These are phyloP conservation scores for Nephrotoma guestfalica DNA, from an alignment of 2,888 invertebrate genomes.

Conservation along the genomic window DNA sequence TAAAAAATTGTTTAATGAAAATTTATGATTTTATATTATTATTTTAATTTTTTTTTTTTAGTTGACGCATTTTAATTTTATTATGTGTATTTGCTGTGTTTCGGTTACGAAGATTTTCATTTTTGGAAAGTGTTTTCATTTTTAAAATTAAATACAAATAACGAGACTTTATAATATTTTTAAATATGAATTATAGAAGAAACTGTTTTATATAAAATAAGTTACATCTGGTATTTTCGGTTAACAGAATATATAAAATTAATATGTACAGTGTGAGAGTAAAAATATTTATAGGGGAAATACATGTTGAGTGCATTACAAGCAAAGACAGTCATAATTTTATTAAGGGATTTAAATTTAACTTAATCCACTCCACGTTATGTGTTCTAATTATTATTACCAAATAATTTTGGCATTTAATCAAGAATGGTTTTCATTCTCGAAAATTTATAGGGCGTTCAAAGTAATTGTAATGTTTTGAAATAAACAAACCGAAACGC, in stretches of 20 bases:
- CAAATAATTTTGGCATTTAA: not conserved
- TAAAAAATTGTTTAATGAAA: not conserved
- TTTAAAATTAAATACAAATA: not conserved
- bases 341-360: not conserved
- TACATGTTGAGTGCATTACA: not conserved
- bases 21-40: not conserved
- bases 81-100: not conserved
- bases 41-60: not conserved
- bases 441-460: too few relatives aligned
- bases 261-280: too few relatives aligned
- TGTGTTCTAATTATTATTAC: not conserved
- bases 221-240: not conserved
- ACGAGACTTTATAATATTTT: not conserved
- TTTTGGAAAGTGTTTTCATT: not conserved
- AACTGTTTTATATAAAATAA: not conserved
- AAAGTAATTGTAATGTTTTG: too few relatives aligned
- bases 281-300: not conserved
- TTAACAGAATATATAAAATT: too few relatives aligned
- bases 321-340: not conserved
- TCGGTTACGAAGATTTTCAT: not conserved
- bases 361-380: not conserved
- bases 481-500: too few relatives aligned
- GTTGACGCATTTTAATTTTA: not conserved
- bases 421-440: not conserved
- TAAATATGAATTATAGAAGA: not conserved